Conservation (phyloP, 2,888 invertebrate species). For the Agrotis exclamationis region DNA sequence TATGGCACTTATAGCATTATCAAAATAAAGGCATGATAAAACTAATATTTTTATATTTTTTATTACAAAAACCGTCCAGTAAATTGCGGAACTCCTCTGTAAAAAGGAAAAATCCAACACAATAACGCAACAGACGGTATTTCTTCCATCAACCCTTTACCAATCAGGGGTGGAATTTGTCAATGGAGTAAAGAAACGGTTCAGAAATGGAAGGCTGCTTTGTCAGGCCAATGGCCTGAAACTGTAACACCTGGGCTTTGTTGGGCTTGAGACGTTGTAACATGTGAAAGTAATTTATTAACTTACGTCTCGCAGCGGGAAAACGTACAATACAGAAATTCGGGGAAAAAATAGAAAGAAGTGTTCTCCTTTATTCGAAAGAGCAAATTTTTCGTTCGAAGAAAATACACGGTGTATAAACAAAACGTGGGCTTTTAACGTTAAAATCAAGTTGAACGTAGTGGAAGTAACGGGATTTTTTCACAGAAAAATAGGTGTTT, state of each 20-base stretch:
- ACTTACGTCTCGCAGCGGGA: conserved; percentile 64
- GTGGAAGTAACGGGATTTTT: conserved; percentile 39
- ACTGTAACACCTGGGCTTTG: conserved; percentile 81
- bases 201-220: conserved; percentile 65
- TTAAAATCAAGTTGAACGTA: conserved; percentile 40
- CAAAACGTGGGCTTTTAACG: conserved; percentile 38
- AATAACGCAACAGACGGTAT: conserved; percentile 54
- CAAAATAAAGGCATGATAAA: too few species aligned
- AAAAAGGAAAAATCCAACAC: conserved; percentile 65
- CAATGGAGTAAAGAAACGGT: conserved; percentile 56
- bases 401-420: conserved; percentile 45
- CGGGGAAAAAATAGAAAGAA: conserved; percentile 59
- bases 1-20: too few species aligned
- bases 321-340: conserved; percentile 67
- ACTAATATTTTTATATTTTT: too few species aligned
- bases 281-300: conserved; percentile 79
- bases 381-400: conserved; percentile 47
- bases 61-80: neutral
- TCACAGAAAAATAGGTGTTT: conserved; percentile 18
- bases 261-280: conserved; percentile 69
- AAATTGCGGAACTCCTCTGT: conserved; percentile 2
- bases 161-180: conserved; percentile 68
- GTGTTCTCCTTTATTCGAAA: conserved; percentile 61
- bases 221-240: conserved; percentile 78
- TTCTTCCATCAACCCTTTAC: conserved; percentile 64